Conservation (phyloP, 2,888 invertebrate genomes). For the Branchipolynoe longqiensis region DNA sequence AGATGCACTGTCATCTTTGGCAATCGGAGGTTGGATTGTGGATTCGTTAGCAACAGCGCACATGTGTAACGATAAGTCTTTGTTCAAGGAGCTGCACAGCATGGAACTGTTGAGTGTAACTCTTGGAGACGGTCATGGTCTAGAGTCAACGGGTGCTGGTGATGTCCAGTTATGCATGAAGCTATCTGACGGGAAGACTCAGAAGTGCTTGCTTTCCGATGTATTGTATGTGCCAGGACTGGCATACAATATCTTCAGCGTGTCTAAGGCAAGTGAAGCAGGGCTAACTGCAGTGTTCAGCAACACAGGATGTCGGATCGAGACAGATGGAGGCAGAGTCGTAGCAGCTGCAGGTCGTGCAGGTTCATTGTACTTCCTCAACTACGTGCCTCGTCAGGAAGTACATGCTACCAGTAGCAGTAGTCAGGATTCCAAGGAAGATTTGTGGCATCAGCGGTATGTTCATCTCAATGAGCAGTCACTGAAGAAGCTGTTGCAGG, state of each 20-base stretch:
- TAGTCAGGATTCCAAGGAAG: not conserved
- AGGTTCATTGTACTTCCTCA: not conserved
- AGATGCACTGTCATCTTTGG: no score
- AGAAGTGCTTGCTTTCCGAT: not conserved
- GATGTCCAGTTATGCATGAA: not conserved
- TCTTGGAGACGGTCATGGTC: no score
- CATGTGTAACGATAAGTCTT: constrained; percentile 26
- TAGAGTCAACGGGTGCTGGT: constrained; percentile 45
- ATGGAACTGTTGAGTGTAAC: no score
- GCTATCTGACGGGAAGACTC: not conserved
- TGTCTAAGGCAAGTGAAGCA: constrained; percentile 34
- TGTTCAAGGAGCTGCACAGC: no score
- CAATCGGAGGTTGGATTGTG: constrained; percentile 56
- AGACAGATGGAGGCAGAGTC: not conserved
- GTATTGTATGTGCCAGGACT: constrained; percentile 48
- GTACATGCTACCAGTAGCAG: not conserved
- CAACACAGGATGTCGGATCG: constrained; percentile 3
- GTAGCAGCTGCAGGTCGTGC: not conserved
- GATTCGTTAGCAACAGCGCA: constrained; percentile 58
- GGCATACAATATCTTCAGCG: constrained; percentile 50
- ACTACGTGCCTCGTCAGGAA: not conserved
- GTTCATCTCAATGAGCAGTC: constrained; percentile 13
- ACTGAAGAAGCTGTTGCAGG: not conserved
- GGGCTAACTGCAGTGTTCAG: constrained; percentile 8
- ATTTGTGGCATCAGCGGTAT: constrained; percentile 49